Evolutionary conservation across 2,113 vertebrate genomes (phyloP).

Genomic region (Carassius carassius): DNA sequence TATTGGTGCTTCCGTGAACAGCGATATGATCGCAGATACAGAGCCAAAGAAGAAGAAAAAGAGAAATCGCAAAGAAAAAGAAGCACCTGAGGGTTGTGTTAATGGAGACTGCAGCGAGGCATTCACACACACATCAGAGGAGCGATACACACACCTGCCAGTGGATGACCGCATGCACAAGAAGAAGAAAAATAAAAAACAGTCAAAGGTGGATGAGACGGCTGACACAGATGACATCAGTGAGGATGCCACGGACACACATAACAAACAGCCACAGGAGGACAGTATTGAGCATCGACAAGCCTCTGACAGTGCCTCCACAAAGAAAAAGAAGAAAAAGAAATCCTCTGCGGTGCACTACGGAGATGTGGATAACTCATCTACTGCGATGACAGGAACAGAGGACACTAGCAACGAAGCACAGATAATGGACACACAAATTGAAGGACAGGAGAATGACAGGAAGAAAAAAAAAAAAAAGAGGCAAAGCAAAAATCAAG

Average conservation of each 20-base stretch:
- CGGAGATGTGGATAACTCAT: not conserved
- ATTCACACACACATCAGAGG: not conserved
- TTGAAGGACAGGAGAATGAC: not conserved
- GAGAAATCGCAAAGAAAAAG: conserved; percentile 60
- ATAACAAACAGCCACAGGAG: not conserved
- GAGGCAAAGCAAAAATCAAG: conserved; percentile 16
- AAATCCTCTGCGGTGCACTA: conserved; percentile 37
- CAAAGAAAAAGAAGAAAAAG: conserved; percentile 61
- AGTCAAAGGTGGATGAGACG: not conserved
- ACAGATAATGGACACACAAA: not conserved
- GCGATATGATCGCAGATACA: not conserved
- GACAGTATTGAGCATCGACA: not conserved
- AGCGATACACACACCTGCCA: not conserved
- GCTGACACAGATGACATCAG: not conserved
- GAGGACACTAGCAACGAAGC: not conserved
- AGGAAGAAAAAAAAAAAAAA: conserved; percentile 48
- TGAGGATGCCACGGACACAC: conserved; percentile 15
- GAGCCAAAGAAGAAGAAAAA: conserved; percentile 43
- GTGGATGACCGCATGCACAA: not conserved
- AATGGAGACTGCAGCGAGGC: not conserved
- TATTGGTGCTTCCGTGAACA: not conserved
- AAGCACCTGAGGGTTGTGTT: not conserved
- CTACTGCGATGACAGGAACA: not conserved
- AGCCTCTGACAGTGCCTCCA: conserved; percentile 10
- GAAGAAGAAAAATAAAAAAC: conserved; percentile 46